Conservation (phyloP, 2,113 vertebrate species). For the Labeo catla region DNA sequence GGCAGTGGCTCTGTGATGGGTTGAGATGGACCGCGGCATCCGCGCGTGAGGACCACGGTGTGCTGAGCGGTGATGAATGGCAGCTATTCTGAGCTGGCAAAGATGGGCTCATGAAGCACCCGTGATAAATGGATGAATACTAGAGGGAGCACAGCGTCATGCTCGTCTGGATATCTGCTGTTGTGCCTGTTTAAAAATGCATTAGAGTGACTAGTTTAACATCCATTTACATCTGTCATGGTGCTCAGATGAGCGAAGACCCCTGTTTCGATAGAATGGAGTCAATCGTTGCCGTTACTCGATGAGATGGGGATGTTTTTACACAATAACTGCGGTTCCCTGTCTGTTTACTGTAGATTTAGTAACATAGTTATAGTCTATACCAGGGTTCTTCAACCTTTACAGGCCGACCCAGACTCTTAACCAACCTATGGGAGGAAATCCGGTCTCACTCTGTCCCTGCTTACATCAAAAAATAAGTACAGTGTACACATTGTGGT, state of each 20-base stretch:
- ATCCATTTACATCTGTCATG: slow-evolving; percentile 72
- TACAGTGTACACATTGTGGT: no score
- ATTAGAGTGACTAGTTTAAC: slow-evolving; percentile 70
- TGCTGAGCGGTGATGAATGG: slow-evolving; percentile 70
- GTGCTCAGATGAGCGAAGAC: slow-evolving; percentile 50
- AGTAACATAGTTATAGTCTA: background rate
- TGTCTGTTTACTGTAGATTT: background rate
- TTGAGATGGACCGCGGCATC: slow-evolving; percentile 65
- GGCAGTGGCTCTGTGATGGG: slow-evolving; percentile 49
- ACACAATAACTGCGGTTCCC: background rate
- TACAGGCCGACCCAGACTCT: no score
- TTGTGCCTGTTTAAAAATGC: slow-evolving; percentile 78
- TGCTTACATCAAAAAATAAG: no score
- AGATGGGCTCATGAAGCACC: slow-evolving; percentile 38
- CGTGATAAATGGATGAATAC: slow-evolving; percentile 62
- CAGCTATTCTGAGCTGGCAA: slow-evolving; percentile 62
- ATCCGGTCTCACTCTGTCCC: no score
- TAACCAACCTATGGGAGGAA: background rate
- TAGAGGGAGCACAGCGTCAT: slow-evolving; percentile 52
- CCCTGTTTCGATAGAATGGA: slow-evolving; percentile 52
- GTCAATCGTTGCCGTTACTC: slow-evolving; percentile 60
- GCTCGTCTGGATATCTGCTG: slow-evolving; percentile 68
- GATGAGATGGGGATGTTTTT: background rate
- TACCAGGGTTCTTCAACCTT: background rate
- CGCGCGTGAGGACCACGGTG: slow-evolving; percentile 65